These are phyloP conservation scores for Melanocharis versteri DNA, from an alignment of 2,113 vertebrate species.

Conservation along the genomic window DNA sequence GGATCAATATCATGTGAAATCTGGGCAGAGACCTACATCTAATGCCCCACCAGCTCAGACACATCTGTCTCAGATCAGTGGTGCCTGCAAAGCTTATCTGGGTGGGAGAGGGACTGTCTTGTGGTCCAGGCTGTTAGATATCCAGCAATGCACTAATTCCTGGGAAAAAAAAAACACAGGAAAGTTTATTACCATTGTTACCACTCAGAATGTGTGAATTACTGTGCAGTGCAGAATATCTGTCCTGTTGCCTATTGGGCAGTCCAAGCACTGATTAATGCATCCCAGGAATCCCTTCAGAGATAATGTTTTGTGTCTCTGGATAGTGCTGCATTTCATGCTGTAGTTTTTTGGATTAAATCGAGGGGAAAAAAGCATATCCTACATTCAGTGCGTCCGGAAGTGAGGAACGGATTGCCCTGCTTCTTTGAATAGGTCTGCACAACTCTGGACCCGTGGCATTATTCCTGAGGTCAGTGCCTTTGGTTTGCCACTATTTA, in stretches of 20 bases:
- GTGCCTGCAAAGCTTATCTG: background rate
- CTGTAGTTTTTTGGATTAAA: background rate
- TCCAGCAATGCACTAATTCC: background rate
- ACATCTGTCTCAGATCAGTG: background rate
- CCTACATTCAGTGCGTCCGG: background rate
- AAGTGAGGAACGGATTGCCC: background rate
- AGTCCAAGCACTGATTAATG: background rate
- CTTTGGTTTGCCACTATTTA: slow-evolving; percentile 31
- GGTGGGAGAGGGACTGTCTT: background rate
- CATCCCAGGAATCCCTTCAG: background rate
- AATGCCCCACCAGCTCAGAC: background rate
- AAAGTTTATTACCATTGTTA: background rate
- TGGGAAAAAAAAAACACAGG: background rate
- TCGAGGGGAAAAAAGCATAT: background rate
- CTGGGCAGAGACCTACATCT: background rate
- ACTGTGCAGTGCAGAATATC: background rate
- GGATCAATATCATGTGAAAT: background rate
- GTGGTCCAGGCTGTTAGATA: background rate
- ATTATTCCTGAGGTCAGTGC: background rate
- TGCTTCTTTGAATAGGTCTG: background rate
- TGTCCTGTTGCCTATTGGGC: background rate
- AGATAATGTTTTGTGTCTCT: background rate
- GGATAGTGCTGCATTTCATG: background rate
- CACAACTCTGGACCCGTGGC: background rate
- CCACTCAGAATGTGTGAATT: background rate